A percentile compares a stretch with the other conserved stretches of the same genome.
phyloP scores from a whole-genome alignment of 2,113 vertebrate species.

The Macrotus californicus region DNA sequence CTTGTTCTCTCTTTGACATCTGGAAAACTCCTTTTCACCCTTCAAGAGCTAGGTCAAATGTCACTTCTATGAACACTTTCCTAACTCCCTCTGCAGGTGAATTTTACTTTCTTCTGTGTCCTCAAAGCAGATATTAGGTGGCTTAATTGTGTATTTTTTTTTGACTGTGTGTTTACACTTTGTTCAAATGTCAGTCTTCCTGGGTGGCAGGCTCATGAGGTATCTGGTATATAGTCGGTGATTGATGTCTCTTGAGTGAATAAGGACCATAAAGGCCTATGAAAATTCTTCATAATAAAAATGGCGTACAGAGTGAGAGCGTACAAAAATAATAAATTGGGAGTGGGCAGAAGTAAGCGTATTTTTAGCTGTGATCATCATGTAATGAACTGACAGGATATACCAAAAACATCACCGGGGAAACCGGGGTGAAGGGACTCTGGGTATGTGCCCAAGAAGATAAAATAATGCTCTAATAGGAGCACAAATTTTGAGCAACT shows the following conservation, averaged over 20 bases:
- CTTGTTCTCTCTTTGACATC: neutral
- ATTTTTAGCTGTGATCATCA: constrained; percentile 48
- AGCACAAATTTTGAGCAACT: neutral
- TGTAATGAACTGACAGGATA: constrained; percentile 12
- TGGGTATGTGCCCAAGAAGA: neutral
- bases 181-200: neutral
- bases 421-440: neutral
- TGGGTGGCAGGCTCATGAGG: neutral
- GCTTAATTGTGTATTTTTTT: neutral
- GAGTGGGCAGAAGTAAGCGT: constrained; percentile 2
- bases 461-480: neutral
- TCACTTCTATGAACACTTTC: neutral
- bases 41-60: neutral
- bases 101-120: neutral
- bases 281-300: neutral
- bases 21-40: neutral
- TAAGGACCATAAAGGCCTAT: neutral
- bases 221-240: neutral
- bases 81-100: neutral
- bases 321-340: constrained; percentile 23
- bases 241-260: neutral
- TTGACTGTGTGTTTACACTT: neutral
- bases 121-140: neutral
- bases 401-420: constrained; percentile 13
- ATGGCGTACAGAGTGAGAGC: neutral